Conservation (phyloP, 2,113 vertebrate species). For the Struthio camelus region DNA sequence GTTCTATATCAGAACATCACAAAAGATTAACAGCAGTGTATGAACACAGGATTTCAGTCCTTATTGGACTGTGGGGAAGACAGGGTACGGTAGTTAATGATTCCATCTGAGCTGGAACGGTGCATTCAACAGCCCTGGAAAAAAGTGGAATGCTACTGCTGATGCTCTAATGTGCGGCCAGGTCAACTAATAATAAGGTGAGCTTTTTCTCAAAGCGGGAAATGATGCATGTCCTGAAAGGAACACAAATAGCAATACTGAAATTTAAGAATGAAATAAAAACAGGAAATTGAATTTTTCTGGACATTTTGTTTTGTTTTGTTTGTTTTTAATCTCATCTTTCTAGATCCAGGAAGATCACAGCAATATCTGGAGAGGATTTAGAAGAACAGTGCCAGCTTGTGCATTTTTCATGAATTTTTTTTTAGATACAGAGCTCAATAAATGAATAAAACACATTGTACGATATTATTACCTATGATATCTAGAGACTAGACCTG, state of each 20-base stretch:
- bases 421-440: background rate
- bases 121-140: background rate
- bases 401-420: background rate
- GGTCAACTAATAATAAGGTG: background rate
- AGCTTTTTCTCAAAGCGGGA: background rate
- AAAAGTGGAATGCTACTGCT: background rate
- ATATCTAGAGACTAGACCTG: background rate
- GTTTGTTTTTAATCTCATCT: background rate
- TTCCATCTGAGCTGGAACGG: background rate
- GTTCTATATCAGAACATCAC: slow-evolving; percentile 12
- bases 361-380: background rate
- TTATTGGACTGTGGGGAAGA: background rate
- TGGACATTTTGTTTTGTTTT: background rate
- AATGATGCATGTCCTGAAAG: background rate
- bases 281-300: background rate
- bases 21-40: slow-evolving; percentile 14
- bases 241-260: background rate
- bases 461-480: background rate
- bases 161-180: background rate
- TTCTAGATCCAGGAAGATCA: background rate
- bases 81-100: slow-evolving; percentile 26
- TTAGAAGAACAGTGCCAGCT: background rate
- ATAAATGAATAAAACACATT: background rate
- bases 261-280: background rate
- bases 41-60: background rate